Base-by-base conservation (phyloP, 2,113 vertebrate genomes). In the Perognathus longimembris region DNA sequence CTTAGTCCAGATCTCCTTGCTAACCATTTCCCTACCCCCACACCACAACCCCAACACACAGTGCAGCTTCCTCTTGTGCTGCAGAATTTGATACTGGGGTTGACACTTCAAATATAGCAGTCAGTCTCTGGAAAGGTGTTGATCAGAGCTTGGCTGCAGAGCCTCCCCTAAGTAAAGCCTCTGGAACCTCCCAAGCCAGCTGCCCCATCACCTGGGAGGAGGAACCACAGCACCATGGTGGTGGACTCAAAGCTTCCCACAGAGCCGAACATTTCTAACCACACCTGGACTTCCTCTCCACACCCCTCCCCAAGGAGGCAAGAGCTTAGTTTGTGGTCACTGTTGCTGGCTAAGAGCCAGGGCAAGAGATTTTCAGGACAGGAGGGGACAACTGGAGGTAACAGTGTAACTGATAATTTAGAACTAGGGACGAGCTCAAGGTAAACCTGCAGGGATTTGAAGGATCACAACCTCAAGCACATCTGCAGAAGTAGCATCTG, bases 51-150 rank as follows among this genome's bases (percentile, higher is more conserved):
- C 34, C 2, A 3, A 70, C n/a, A 82, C 21, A 3, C 6, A 22
- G 54, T 11, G 4, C 3, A 18, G 82, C 32, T 24, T 50, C 21
- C 40, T 18, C 70, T 71, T 94, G 9, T 57, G 70, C 71, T 67
- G 64, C n/a, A 82, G 71, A 95, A 63, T n/a, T 26, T n/a, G 80
- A 85, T 18, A 30, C 38, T 18, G 5, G 18, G 8, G 61, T 40
- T 81, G 50, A 77, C 32, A 63, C 69, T 59, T 76, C 54, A 76
- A 79, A 89, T 36, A 36, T 7, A 89, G 85, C 75, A 74, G 42
- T 45, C 59, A 36, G 63, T 18, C 11, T 66, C 85, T 80, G 34
- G 61, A 91, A 69, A 80, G 59, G 50, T 12, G 74, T 64, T 36
- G 42, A 57, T 77, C 54, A 17, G 64, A 80, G 54, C 36, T 79